phyloP scores from a whole-genome alignment of 2,888 invertebrate genomes.

The Apomyelois bistriatella region DNA sequence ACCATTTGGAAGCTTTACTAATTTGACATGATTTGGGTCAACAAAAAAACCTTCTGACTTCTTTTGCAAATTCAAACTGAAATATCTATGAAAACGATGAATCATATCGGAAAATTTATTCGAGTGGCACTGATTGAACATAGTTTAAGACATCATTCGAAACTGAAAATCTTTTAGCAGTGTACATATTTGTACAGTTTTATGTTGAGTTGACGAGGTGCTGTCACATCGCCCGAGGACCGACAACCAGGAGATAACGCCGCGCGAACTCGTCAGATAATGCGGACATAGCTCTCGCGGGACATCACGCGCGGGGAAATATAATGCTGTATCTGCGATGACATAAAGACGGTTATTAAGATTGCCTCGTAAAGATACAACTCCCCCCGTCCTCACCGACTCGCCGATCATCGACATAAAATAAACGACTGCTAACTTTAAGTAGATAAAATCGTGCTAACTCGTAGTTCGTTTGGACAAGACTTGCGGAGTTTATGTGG shows the following conservation, averaged over 20 bases:
- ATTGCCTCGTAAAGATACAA: conserved; percentile 43
- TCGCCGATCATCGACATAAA: conserved; percentile 34
- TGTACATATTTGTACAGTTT: not conserved
- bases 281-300: conserved; percentile 11
- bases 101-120: too few relatives aligned
- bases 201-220: not conserved
- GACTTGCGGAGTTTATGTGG: conserved; percentile 33
- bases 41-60: too few relatives aligned
- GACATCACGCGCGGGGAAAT: conserved; percentile 22
- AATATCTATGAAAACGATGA: too few relatives aligned
- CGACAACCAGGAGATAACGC: conserved; percentile 11
- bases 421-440: conserved; percentile 36
- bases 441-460: conserved; percentile 44
- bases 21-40: too few relatives aligned
- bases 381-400: conserved; percentile 16
- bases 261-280: conserved; percentile 11
- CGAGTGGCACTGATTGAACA: too few relatives aligned
- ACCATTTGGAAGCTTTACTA: too few relatives aligned
- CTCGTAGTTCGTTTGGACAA: conserved; percentile 33
- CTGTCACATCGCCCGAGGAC: not conserved
- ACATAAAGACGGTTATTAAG: conserved; percentile 37
- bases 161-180: not conserved
- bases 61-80: too few relatives aligned
- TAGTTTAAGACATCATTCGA: too few relatives aligned
- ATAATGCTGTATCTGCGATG: conserved; percentile 31